phyloP scores from a whole-genome alignment of 35 echinoderm and acorn worm species.

The Diadema setosum region DNA sequence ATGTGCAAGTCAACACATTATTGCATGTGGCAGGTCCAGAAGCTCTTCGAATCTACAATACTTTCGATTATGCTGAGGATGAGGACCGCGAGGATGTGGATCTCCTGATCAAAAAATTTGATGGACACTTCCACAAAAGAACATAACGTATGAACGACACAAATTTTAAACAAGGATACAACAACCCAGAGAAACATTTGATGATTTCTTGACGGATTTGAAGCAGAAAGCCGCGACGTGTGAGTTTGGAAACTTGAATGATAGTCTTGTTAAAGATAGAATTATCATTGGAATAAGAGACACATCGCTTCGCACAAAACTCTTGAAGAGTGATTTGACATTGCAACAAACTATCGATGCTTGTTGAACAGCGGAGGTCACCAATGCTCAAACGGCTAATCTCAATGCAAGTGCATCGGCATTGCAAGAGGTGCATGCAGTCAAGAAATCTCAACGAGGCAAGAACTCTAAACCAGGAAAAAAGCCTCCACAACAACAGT shows the following conservation, averaged over 20 bases:
- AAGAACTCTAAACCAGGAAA: not conserved
- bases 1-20: too few species aligned
- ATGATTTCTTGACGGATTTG: not conserved
- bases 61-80: too few species aligned
- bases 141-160: conserved; percentile 1
- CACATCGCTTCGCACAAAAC: not conserved
- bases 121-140: not conserved
- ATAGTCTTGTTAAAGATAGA: conserved; percentile 20
- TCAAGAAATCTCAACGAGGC: not conserved
- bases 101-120: too few species aligned
- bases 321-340: not conserved
- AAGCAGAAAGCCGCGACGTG: conserved; percentile 19
- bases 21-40: too few species aligned
- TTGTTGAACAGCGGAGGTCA: not conserved
- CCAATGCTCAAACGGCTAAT: not conserved
- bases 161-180: not conserved
- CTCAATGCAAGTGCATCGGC: not conserved
- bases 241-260: not conserved
- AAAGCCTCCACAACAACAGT: not conserved
- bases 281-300: not conserved
- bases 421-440: not conserved
- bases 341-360: conserved; percentile 20
- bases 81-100: too few species aligned
- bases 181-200: not conserved
- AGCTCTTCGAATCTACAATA: too few species aligned